Evolutionary conservation across 1,140 invertebrate genomes (phyloP).

Genomic region (Phymorhynchus buccinoides): DNA sequence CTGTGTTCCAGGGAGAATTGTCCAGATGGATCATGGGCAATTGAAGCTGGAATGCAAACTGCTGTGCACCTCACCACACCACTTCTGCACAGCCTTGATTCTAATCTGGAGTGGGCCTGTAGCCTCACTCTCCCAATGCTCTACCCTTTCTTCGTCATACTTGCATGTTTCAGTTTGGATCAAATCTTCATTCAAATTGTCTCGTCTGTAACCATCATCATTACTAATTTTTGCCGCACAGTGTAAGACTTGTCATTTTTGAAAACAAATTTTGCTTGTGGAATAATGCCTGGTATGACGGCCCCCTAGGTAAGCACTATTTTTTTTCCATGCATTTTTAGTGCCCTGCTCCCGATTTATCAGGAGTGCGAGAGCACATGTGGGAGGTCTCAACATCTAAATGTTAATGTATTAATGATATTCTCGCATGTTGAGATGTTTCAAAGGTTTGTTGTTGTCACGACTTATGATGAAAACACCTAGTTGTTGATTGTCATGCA

Average conservation of each 20-base stretch:
- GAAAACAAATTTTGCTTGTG: neutral
- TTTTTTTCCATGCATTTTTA: too few relatives aligned
- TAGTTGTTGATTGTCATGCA: too few relatives aligned
- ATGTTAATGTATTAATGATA: too few relatives aligned
- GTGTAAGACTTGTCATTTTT: too few relatives aligned
- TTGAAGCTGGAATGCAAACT: neutral
- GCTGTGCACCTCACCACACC: neutral
- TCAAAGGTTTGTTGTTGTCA: too few relatives aligned
- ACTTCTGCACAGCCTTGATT: neutral
- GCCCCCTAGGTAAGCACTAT: neutral
- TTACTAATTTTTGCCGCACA: too few relatives aligned
- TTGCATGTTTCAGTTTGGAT: neutral
- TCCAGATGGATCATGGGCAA: constrained; percentile 48
- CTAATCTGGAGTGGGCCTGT: neutral
- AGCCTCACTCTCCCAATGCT: neutral
- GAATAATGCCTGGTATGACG: neutral
- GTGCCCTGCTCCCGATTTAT: too few relatives aligned
- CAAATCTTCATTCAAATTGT: neutral
- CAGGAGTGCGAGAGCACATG: too few relatives aligned
- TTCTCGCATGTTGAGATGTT: too few relatives aligned
- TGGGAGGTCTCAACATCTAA: too few relatives aligned
- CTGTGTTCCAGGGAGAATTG: constrained; percentile 43
- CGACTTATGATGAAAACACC: too few relatives aligned
- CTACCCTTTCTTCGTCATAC: neutral
- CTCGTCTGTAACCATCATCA: neutral